Percentiles rank a stretch among this genome's conserved stretches.
Conservation (phyloP, 1,140 invertebrate genomes). For the Macrobrachium rosenbergii region DNA sequence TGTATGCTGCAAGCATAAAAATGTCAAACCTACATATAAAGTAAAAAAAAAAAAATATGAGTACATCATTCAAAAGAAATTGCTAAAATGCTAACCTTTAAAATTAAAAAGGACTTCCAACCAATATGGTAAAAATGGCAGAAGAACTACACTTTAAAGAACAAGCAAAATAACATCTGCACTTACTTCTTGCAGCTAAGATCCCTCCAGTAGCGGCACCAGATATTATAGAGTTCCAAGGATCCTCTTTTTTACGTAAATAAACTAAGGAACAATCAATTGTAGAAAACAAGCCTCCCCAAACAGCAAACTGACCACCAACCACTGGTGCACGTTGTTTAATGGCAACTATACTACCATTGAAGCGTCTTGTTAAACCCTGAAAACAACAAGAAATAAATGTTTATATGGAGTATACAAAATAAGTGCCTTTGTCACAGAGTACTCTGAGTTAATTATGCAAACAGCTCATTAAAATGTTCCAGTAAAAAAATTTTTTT, state of each 20-base stretch:
- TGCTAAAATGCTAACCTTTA: no score
- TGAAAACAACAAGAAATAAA: conserved; percentile 66
- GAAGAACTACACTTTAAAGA: no score
- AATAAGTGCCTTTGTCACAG: no score
- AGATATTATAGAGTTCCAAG: conserved; percentile 98
- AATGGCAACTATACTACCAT: conserved; percentile 87
- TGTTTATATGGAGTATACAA: background rate
- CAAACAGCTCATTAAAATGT: no score
- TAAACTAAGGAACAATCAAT: conserved; percentile 97
- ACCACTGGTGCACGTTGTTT: conserved; percentile 92
- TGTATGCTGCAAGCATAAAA: no score
- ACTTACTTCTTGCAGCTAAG: conserved; percentile 87
- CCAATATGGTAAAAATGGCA: no score
- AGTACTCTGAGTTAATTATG: no score
- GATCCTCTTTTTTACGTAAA: conserved; percentile 96
- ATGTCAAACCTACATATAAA: no score
- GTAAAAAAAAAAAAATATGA: no score
- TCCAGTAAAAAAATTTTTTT: no score
- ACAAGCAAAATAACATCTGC: background rate
- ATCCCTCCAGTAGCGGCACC: conserved; percentile 96
- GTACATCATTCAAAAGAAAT: no score
- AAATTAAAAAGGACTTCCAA: no score
- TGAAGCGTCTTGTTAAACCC: conserved; percentile 72
- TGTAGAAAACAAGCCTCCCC: conserved; percentile 96
- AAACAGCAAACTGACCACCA: conserved; percentile 93